Evolutionary conservation across 2,888 invertebrate species (phyloP).

Genomic region (Napeogenes inachia): DNA sequence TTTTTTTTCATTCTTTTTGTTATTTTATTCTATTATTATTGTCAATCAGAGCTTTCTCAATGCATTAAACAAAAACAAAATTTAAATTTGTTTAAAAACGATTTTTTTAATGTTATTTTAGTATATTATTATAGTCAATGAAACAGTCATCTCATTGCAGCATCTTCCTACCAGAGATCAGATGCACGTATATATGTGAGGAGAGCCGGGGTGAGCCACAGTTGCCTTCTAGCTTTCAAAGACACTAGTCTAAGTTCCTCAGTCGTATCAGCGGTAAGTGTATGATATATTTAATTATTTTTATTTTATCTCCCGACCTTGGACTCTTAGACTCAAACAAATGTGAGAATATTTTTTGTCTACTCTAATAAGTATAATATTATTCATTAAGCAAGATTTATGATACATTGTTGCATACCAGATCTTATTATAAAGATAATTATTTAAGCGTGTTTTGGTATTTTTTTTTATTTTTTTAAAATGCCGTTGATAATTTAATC

Average conservation of each 20-base stretch:
- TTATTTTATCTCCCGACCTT: not conserved
- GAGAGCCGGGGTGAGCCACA: constrained; percentile 60
- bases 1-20: too few relatives aligned
- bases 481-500: not conserved
- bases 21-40: too few relatives aligned
- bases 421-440: not conserved
- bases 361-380: not conserved
- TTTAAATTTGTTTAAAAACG: too few relatives aligned
- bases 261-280: constrained; percentile 43
- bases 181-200: constrained; percentile 60
- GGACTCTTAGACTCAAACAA: constrained; percentile 1
- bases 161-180: constrained; percentile 53
- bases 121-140: too few relatives aligned
- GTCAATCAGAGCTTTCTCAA: too few relatives aligned
- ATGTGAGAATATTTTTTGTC: constrained; percentile 1
- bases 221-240: constrained; percentile 49
- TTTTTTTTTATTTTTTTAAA: not conserved
- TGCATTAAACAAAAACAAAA: too few relatives aligned
- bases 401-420: not conserved
- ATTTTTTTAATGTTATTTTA: constrained; percentile 23
- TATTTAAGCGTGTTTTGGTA: not conserved
- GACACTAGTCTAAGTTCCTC: constrained; percentile 49
- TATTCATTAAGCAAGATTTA: constrained; percentile 4
- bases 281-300: not conserved
- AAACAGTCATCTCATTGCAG: constrained; percentile 52